Percentiles rank a stretch among this genome's conserved stretches.
phyloP scores from a whole-genome alignment of 2,888 invertebrate species.

The Acanthacorydalis orientalis region DNA sequence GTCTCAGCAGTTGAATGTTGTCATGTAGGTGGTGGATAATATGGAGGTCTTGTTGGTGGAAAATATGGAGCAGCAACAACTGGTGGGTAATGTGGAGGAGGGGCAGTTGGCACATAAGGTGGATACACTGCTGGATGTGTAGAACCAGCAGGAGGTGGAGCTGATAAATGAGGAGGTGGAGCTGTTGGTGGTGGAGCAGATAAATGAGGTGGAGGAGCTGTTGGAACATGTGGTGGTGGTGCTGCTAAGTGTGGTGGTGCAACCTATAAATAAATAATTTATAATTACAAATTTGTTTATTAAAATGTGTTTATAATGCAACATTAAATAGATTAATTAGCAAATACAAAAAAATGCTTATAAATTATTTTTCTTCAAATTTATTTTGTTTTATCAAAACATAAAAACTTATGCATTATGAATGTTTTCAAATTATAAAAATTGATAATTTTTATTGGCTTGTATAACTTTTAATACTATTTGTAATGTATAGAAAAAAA shows the following conservation, averaged over 20 bases:
- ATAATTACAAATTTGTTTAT: not conserved
- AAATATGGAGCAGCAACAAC: conserved; percentile 19
- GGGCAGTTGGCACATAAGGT: conserved; percentile 24
- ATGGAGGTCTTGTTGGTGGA: conserved; percentile 22
- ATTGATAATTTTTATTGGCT: too few relatives aligned
- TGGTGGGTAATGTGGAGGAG: conserved; percentile 25
- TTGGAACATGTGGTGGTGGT: not conserved
- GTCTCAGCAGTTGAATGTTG: not conserved
- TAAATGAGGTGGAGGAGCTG: conserved; percentile 3
- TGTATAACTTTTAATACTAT: not conserved
- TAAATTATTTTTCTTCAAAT: too few relatives aligned
- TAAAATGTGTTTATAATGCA: too few relatives aligned
- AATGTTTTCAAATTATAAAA: too few relatives aligned
- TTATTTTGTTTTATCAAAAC: too few relatives aligned
- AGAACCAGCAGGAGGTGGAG: conserved; percentile 23
- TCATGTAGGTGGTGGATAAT: conserved; percentile 28
- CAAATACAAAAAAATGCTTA: too few relatives aligned
- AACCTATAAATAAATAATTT: not conserved
- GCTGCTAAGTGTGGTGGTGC: conserved; percentile 2
- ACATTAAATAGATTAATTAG: too few relatives aligned
- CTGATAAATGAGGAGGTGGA: conserved; percentile 16
- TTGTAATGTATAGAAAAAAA: not conserved
- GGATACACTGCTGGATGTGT: conserved; percentile 28
- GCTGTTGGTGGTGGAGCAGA: conserved; percentile 9
- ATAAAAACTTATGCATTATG: too few relatives aligned